Percentiles rank a stretch among this genome's conserved stretches.
Conservation (phyloP, 2,113 vertebrate genomes). For the Macroglossus sobrinus region DNA sequence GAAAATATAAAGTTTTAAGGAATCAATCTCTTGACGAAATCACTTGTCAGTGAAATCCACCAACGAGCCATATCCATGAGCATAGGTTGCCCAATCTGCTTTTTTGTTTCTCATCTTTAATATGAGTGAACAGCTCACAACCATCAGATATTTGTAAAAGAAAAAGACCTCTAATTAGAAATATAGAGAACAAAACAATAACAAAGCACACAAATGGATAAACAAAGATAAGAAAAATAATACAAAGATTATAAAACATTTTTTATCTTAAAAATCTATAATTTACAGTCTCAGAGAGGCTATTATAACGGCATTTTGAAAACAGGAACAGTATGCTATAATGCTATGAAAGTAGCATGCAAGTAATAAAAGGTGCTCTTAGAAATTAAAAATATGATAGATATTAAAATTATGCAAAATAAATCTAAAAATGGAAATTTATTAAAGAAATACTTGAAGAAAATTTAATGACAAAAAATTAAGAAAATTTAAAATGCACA, state of each 20-base stretch:
- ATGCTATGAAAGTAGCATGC: neutral
- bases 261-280: neutral
- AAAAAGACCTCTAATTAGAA: neutral
- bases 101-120: neutral
- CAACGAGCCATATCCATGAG: neutral
- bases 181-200: neutral
- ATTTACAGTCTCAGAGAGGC: neutral
- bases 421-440: neutral
- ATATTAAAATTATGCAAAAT: neutral
- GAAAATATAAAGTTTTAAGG: neutral
- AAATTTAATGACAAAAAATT: neutral
- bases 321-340: neutral
- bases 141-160: neutral
- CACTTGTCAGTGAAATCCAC: neutral
- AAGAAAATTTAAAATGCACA: neutral
- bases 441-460: neutral
- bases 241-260: neutral
- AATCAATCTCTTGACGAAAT: neutral
- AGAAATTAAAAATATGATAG: neutral
- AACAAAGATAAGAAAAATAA: neutral
- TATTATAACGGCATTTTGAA: neutral
- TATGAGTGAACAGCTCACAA: neutral
- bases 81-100: neutral
- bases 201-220: neutral
- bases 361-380: neutral